These are phyloP conservation scores for Diabrotica balteata DNA, from an alignment of 2,888 invertebrate genomes.

Conservation along the genomic window DNA sequence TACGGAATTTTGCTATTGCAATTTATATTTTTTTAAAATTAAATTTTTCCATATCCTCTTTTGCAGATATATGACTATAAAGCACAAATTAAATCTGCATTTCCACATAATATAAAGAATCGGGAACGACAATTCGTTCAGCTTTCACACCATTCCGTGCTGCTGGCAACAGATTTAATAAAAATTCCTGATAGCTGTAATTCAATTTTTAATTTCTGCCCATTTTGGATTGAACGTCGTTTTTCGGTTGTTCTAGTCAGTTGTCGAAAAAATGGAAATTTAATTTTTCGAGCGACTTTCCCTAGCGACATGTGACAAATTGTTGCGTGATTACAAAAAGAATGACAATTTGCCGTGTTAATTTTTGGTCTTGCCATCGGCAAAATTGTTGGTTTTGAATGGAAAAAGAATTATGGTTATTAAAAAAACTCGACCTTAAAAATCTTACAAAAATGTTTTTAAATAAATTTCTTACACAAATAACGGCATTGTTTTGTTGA, in stretches of 20 bases:
- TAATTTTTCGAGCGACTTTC: slow-evolving; percentile 8
- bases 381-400: too few relatives aligned
- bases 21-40: too few relatives aligned
- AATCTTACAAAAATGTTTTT: too few relatives aligned
- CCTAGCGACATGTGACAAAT: slow-evolving; percentile 4
- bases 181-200: slow-evolving; percentile 21
- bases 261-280: slow-evolving; percentile 7
- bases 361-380: too few relatives aligned
- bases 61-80: too few relatives aligned
- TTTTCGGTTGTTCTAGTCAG: too few relatives aligned
- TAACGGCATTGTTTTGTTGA: too few relatives aligned
- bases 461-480: too few relatives aligned
- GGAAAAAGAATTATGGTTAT: too few relatives aligned
- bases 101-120: not conserved
- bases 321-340: not conserved
- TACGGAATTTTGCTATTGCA: too few relatives aligned
- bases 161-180: slow-evolving; percentile 10
- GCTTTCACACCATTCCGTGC: not conserved
- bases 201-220: slow-evolving; percentile 22
- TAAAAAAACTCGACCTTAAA: too few relatives aligned
- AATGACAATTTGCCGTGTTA: not conserved
- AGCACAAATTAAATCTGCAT: not conserved
- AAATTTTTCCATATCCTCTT: too few relatives aligned
- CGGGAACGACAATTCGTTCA: not conserved
- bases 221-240: slow-evolving; percentile 1